Conservation (phyloP, 2,888 invertebrate species). For the Callinectes sapidus region DNA sequence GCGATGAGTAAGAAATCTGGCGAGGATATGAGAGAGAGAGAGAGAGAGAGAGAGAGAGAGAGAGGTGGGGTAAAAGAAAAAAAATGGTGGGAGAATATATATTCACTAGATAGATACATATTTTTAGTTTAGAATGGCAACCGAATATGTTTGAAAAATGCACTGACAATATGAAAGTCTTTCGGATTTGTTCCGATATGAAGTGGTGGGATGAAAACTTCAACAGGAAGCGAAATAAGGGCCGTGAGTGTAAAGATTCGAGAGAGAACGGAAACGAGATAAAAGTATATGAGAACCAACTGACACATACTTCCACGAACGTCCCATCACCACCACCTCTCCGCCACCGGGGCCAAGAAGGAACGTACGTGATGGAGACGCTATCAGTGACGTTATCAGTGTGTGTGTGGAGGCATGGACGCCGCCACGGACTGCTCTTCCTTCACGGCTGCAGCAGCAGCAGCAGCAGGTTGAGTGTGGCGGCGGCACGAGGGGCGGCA, state of each 20-base stretch:
- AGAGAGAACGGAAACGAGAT: neutral
- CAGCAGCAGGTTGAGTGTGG: slow-evolving; percentile 20
- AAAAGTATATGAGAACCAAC: neutral
- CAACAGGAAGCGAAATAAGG: neutral
- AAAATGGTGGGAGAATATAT: neutral
- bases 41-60: slow-evolving; percentile 60
- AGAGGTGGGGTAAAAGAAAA: slow-evolving; percentile 42
- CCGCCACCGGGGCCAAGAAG: neutral
- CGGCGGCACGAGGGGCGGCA: neutral
- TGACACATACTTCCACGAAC: neutral
- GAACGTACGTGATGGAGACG: neutral
- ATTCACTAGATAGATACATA: neutral
- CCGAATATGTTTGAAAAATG: no score
- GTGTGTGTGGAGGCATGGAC: neutral
- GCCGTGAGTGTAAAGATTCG: neutral
- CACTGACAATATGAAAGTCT: no score
- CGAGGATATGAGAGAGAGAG: slow-evolving; percentile 18
- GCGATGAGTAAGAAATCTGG: neutral
- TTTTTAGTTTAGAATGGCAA: neutral
- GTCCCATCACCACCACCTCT: neutral
- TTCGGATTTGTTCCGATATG: no score
- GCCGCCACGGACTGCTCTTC: neutral
- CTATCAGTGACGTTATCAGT: neutral
- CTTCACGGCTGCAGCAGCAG: slow-evolving; percentile 2
- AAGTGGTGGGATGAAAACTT: neutral